phyloP scores from a whole-genome alignment of 1,140 invertebrate genomes.

The Macrosteles quadrilineatus region DNA sequence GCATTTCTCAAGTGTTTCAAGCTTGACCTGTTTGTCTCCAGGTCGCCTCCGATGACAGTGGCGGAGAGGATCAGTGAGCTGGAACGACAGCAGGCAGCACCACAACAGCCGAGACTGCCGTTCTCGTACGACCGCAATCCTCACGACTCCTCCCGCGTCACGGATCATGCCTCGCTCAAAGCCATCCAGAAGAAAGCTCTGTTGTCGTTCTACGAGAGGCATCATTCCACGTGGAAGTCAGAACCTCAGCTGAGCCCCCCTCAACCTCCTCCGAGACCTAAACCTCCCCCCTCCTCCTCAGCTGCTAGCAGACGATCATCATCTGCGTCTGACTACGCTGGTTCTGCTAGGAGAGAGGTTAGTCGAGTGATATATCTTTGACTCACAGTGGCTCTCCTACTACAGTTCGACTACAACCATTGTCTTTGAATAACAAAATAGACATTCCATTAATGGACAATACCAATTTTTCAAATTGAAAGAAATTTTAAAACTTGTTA shows the following conservation, averaged over 20 bases:
- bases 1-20: too few relatives aligned
- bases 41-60: conserved; percentile 59
- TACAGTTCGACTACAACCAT: too few relatives aligned
- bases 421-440: too few relatives aligned
- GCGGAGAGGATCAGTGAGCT: conserved; percentile 75
- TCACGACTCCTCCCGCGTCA: conserved; percentile 60
- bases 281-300: conserved; percentile 56
- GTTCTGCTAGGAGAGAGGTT: conserved; percentile 43
- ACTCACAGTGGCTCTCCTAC: background rate
- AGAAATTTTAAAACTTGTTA: too few relatives aligned
- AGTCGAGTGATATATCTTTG: background rate
- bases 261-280: conserved; percentile 59
- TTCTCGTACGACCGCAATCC: conserved; percentile 34
- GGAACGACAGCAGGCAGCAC: conserved; percentile 56
- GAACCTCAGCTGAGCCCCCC: conserved; percentile 59
- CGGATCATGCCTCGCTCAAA: conserved; percentile 67
- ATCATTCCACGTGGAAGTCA: conserved; percentile 63
- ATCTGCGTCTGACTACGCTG: conserved; percentile 67
- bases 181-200: conserved; percentile 86
- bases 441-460: too few relatives aligned
- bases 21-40: conserved; percentile 39
- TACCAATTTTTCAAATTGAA: too few relatives aligned
- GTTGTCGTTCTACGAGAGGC: conserved; percentile 80
- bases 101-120: conserved; percentile 43
- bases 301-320: conserved; percentile 57